Base-by-base conservation (phyloP, 2,797 vertebrate species). In the Knipowitschia caucasica region DNA sequence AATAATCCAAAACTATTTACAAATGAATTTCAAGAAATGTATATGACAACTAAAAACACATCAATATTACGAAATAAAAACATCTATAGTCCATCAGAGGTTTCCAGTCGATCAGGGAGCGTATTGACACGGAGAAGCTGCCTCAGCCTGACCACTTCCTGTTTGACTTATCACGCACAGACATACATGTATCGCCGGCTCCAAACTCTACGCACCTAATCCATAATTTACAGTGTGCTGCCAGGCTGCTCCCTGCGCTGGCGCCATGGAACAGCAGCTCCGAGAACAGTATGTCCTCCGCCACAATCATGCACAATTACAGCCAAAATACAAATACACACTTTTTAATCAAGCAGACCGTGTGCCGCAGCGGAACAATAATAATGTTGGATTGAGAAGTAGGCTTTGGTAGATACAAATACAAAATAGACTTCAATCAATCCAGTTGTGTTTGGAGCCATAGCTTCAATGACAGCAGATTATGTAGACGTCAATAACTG, bases 201-300 rank as follows among this genome's bases (percentile, higher is more conserved):
- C 64, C 75, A 73, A 62, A 68, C 67, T 77, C 46, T 53, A 39
- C 11, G 54, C n/a, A 81, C 64, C 78, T 83, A 83, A 87, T 87
- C 78, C 81, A 87, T 87, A 86, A 88, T 88, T 87, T 81, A 86
- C 81, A 77, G 81, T 71, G 77, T 64, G 66, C 76, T 81, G 69
- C 61, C 62, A 82, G 64, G 68, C 75, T 80, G 73, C 78, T 83
- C 81, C 82, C 39, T 80, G 73, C 71, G 27, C 69, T 74, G 81
- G 82, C 75, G 69, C 76, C 82, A 79, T 33, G 67, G 75, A 85
- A 84, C 78, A 84, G 71, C 60, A 61, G 74, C 80, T 86, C 74
- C 78, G 73, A 62, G 83, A 80, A 85, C 84, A 81, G 61, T 9
- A 25, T 71, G 82, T 83, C 72, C 80, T 67, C 66, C 68, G 64